phyloP scores from a whole-genome alignment of 2,888 invertebrate species.

The Allygus modestus region DNA sequence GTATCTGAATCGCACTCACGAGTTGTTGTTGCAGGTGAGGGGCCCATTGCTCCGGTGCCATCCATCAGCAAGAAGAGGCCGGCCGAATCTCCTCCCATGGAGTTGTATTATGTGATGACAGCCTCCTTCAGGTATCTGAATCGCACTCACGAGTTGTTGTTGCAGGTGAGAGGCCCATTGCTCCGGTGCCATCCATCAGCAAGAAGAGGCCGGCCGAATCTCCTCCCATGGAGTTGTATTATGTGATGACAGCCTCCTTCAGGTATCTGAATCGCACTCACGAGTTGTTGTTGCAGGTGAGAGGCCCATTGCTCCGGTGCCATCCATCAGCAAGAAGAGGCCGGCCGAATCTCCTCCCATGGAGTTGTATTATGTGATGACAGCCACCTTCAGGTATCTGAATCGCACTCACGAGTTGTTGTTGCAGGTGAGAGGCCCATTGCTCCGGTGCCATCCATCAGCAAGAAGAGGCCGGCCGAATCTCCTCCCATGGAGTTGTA shows the following conservation, averaged over 20 bases:
- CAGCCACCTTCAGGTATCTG: too few relatives aligned
- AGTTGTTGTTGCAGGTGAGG: constrained; percentile 39
- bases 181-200: constrained; percentile 71
- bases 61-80: constrained; percentile 75
- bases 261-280: too few relatives aligned
- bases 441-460: constrained; percentile 71
- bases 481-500: too few relatives aligned
- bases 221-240: too few relatives aligned
- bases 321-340: constrained; percentile 74
- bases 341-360: constrained; percentile 72
- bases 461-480: constrained; percentile 74
- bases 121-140: too few relatives aligned
- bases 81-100: too few relatives aligned
- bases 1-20: too few relatives aligned
- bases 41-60: constrained; percentile 20
- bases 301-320: constrained; percentile 15
- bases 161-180: constrained; percentile 46
- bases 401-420: neutral
- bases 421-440: constrained; percentile 51
- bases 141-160: neutral
- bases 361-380: too few relatives aligned
- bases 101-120: too few relatives aligned
- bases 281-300: constrained; percentile 33
- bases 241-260: too few relatives aligned
- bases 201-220: constrained; percentile 74